Evolutionary conservation across 2,888 invertebrate genomes (phyloP).

Genomic region (Clostera curtula): DNA sequence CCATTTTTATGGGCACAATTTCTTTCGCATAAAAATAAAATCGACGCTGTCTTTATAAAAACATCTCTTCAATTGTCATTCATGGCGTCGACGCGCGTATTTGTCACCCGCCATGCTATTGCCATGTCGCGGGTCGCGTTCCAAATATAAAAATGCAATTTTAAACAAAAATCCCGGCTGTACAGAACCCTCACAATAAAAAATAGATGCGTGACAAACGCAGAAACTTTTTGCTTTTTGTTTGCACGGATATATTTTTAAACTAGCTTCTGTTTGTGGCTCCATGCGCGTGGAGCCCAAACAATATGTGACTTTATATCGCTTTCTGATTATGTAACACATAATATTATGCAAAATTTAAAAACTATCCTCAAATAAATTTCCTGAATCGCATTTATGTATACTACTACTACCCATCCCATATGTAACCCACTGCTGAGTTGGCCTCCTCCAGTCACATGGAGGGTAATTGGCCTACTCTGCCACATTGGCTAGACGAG

Average conservation of each 20-base stretch:
- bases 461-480: too few relatives aligned
- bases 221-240: conserved; percentile 34
- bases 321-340: too few relatives aligned
- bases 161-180: conserved; percentile 65
- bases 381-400: too few relatives aligned
- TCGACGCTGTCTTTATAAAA: conserved; percentile 66
- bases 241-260: conserved; percentile 27
- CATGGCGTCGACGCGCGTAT: conserved; percentile 69
- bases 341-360: too few relatives aligned
- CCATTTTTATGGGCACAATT: conserved; percentile 71
- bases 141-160: conserved; percentile 75
- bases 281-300: too few relatives aligned
- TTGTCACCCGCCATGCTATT: conserved; percentile 69
- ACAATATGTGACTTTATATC: too few relatives aligned
- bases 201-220: conserved; percentile 56
- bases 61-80: conserved; percentile 75
- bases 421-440: too few relatives aligned
- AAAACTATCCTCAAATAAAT: too few relatives aligned
- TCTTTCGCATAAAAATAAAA: conserved; percentile 72
- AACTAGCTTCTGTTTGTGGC: conserved; percentile 11
- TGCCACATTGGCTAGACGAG: too few relatives aligned
- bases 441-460: too few relatives aligned
- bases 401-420: too few relatives aligned
- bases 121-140: conserved; percentile 62
- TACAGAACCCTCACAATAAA: conserved; percentile 66